Percentiles rank a stretch among this genome's conserved stretches.
phyloP scores from a whole-genome alignment of 2,113 vertebrate genomes.

The Rhea pennata region DNA sequence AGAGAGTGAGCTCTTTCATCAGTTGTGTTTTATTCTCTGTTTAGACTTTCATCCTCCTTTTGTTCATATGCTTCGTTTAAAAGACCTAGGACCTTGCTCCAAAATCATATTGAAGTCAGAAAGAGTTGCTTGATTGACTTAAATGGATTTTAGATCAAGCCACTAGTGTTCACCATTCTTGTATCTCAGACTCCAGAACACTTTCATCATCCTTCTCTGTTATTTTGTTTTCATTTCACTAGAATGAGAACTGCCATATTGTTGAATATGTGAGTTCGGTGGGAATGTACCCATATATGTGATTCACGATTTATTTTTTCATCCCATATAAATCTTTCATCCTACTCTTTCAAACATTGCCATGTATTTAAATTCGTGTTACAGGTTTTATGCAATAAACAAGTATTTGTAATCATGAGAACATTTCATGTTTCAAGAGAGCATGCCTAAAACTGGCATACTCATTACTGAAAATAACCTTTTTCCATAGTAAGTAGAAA shows the following conservation, averaged over 20 bases:
- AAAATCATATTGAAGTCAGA: conserved; percentile 28
- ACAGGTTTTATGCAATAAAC: conserved; percentile 34
- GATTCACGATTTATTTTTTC: conserved; percentile 14
- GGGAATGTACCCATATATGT: background rate
- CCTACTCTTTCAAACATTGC: conserved; percentile 16
- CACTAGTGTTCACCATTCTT: conserved; percentile 1
- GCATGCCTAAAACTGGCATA: conserved; percentile 44
- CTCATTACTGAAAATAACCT: conserved; percentile 51
- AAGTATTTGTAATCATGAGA: conserved; percentile 40
- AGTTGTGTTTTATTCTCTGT: conserved; percentile 49
- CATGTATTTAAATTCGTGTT: conserved; percentile 43
- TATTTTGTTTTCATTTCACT: conserved; percentile 33
- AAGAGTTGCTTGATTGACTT: background rate
- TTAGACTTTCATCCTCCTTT: conserved; percentile 45
- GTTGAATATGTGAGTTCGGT: conserved; percentile 60
- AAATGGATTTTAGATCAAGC: conserved; percentile 59
- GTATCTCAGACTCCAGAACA: conserved; percentile 15
- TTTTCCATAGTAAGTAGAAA: conserved; percentile 55
- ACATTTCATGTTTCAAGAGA: conserved; percentile 45
- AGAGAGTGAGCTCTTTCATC: conserved; percentile 54
- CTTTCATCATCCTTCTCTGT: conserved; percentile 5
- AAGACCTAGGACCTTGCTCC: conserved; percentile 37
- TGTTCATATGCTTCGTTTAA: conserved; percentile 23
- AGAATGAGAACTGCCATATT: conserved; percentile 63
- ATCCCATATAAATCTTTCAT: conserved; percentile 36